These are phyloP conservation scores for Lophius piscatorius DNA, from an alignment of 2,113 vertebrate genomes.

Conservation along the genomic window DNA sequence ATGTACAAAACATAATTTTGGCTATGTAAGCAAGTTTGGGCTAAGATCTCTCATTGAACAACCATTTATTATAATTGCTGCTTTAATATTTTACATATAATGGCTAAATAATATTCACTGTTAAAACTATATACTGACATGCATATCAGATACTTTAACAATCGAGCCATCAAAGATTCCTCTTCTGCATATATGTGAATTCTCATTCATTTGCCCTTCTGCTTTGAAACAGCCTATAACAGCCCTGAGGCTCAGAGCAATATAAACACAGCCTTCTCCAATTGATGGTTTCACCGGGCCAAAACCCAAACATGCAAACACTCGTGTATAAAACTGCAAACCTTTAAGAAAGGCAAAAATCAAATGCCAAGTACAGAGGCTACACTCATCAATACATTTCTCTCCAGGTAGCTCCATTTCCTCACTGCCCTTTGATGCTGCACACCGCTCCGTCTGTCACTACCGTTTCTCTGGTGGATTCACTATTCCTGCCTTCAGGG, in stretches of 20 bases:
- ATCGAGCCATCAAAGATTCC: conserved; percentile 30
- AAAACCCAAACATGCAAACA: conserved; percentile 39
- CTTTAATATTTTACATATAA: too few relatives aligned
- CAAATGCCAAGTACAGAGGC: conserved; percentile 17
- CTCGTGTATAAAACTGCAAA: conserved; percentile 18
- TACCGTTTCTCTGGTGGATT: conserved; percentile 63
- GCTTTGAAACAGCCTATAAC: conserved; percentile 53
- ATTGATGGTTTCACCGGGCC: conserved; percentile 29
- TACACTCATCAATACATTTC: conserved; percentile 44
- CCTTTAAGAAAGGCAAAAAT: conserved; percentile 13
- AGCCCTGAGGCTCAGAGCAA: conserved; percentile 44
- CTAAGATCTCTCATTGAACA: neutral
- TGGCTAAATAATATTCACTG: too few relatives aligned
- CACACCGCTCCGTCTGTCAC: conserved; percentile 42
- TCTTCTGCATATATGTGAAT: conserved; percentile 36
- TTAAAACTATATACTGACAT: neutral
- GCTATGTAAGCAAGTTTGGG: conserved; percentile 33
- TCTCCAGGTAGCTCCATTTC: conserved; percentile 65
- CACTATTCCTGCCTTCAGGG: conserved; percentile 52
- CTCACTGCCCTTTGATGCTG: conserved; percentile 59
- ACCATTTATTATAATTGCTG: too few relatives aligned
- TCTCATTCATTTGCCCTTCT: conserved; percentile 31
- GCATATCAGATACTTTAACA: conserved; percentile 12
- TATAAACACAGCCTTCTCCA: conserved; percentile 44
- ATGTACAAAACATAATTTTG: conserved; percentile 29